Evolutionary conservation across 1,140 invertebrate genomes (phyloP), one percentile per base, ranked within the genome.

Genomic region (Lithobius niger): DNA sequence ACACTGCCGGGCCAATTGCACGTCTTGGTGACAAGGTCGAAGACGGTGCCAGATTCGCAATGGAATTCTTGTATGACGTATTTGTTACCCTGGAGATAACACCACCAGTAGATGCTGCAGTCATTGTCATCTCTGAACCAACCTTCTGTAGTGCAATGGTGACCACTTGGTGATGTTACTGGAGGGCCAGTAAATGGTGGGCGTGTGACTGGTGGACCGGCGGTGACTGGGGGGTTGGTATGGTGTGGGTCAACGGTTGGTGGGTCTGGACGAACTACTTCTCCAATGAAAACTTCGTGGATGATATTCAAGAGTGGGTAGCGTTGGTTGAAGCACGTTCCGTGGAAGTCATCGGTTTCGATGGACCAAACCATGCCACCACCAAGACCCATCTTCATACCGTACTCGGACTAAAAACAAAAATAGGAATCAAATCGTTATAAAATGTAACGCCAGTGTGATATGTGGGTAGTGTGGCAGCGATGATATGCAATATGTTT

Each of bases 321-420:
- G 4, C 4, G 3, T 16, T 22, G 10, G 2, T n/a, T 13, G 6
- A 22, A n/a, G 49, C 45, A 55, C n/a, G 18, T 31, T 18, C 44
- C 54, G 21, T 28, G 54, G 28, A 55, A 48, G 42, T 55, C 54
- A 24, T 55, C 54, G 6, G 31, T 52, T 40, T 76, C 73, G 2
- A 93, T 68, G 0, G 88, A 86, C 88, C 88, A 92, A 3, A 92
- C 79, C 88, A 92, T 92, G 15, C 83, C 87, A 45, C 88, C 88
- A 0, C 83, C 88, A 1, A 93, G 72, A 57, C 82, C 76, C 69
- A 87, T 77, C 6, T 81, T 75, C 58, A 82, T 78, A 2, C 88
- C 78, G 58, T 80, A 84, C 56, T 88, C 76, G 0, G 83, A 78
- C 68, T 82, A 4, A 10, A 45, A 45, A 10, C n/a, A n/a, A n/a